phyloP scores from a whole-genome alignment of 2,888 invertebrate genomes.

The Chaetogeoica ovagalla region DNA sequence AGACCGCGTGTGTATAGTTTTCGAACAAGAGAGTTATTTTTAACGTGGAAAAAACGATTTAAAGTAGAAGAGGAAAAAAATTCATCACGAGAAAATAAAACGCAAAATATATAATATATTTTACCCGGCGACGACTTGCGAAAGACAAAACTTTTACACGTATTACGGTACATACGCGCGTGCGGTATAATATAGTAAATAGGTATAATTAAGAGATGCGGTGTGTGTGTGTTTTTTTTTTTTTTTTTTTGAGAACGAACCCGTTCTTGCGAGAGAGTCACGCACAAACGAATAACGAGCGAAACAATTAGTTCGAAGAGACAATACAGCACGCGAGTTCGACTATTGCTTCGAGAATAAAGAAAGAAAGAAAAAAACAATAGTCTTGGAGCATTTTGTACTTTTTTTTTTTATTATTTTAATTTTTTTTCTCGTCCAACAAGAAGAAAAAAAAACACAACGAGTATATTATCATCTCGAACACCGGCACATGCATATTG shows the following conservation, averaged over 20 bases:
- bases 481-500: not conserved
- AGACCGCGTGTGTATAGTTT: too few species aligned
- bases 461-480: slow-evolving; percentile 10
- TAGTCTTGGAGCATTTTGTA: not conserved
- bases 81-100: not conserved
- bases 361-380: not conserved
- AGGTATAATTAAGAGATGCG: slow-evolving; percentile 43
- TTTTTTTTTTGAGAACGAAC: not conserved
- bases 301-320: slow-evolving; percentile 36
- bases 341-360: not conserved
- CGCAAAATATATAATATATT: not conserved
- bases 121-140: slow-evolving; percentile 11
- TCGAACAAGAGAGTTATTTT: slow-evolving; percentile 2
- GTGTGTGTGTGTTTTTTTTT: not conserved
- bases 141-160: slow-evolving; percentile 28
- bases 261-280: slow-evolving; percentile 20
- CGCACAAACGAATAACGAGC: slow-evolving; percentile 34
- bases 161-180: too few species aligned
- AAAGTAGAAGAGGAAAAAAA: not conserved
- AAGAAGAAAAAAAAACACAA: not conserved
- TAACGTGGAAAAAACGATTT: slow-evolving; percentile 1
- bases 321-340: slow-evolving; percentile 12
- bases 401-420: slow-evolving; percentile 15
- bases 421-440: slow-evolving; percentile 11
- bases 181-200: slow-evolving; percentile 5